Evolutionary conservation across 92 coral and sea anemone genomes (phyloP), one percentile per base, ranked within the genome.

Genomic region (Anthopleura xanthogrammica): DNA sequence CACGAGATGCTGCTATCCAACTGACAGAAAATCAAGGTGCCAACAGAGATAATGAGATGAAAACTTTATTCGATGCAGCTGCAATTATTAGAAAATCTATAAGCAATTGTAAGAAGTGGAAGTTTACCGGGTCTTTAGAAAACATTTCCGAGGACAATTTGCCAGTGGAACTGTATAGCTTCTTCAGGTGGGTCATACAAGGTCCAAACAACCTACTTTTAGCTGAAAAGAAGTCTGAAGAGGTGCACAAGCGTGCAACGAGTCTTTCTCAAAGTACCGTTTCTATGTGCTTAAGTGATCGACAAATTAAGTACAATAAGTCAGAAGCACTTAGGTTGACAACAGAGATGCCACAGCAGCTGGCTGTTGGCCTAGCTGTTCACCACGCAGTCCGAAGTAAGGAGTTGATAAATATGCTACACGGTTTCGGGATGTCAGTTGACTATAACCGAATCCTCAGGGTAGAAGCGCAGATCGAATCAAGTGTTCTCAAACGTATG

Each of bases 301-400:
- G 92, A 43, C 92, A 91, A 52, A 81, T 75, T 24, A 86, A 57
- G 24, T 41, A 87, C 79, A 82, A 83, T 84, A 88, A 86, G 66
- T 88, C 90, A 41, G 83, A 64, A 85, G 55, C 56, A 55, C 16
- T 70, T 14, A 80, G 85, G 66, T 74, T 80, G 41, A 60, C 91
- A 41, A 40, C 78, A 29, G 95, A 89, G 43, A 92, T 92, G 93
- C 93, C 95, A 57, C 91, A 89, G 82, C 93, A 89, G 83, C 62
- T 92, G 54, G 93, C 93, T 19, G 52, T 92, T 42, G 92, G 96
- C 43, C 84, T 90, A 43, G 93, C 95, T 79, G 90, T 87, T 60
- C 91, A 87, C 79, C 95, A 92, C 72, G 86, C 92, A 52, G 78
- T 85, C 20, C 85, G 90, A 20, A 92, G 91, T 79, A 90, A 92